phyloP scores from a whole-genome alignment of 2,113 vertebrate genomes.

The Spheniscus mendiculus region DNA sequence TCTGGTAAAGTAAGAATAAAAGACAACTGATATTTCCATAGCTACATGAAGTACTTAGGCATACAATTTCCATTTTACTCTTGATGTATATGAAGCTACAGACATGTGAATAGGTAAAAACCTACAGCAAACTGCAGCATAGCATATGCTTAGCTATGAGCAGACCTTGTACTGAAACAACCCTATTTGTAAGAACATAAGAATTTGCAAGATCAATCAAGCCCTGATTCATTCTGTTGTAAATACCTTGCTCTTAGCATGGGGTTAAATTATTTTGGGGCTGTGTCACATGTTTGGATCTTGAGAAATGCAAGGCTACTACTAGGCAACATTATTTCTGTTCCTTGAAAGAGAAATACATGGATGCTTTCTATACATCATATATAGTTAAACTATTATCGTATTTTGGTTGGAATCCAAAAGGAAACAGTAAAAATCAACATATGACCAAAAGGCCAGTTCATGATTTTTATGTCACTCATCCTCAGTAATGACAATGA shows the following conservation, averaged over 20 bases:
- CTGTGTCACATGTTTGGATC: not conserved
- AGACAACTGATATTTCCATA: not conserved
- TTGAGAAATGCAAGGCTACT: not conserved
- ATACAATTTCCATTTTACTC: not conserved
- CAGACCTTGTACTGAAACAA: not conserved
- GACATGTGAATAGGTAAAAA: not conserved
- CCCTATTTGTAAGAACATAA: not conserved
- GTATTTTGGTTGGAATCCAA: not conserved
- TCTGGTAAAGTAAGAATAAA: not conserved
- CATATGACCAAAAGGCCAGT: not conserved
- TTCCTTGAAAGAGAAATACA: not conserved
- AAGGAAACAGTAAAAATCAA: not conserved
- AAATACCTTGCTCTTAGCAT: not conserved
- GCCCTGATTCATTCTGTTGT: not conserved
- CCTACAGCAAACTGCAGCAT: not conserved
- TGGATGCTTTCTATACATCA: not conserved
- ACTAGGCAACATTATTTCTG: not conserved
- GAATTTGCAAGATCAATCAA: not conserved
- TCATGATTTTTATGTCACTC: not conserved
- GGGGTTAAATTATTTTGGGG: not conserved
- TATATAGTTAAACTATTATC: not conserved
- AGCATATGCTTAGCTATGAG: not conserved
- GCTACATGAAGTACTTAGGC: not conserved
- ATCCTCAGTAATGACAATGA: not conserved
- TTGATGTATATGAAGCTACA: not conserved